These are phyloP conservation scores for Andrena hattorfiana DNA, from an alignment of 2,888 invertebrate species.

Conservation along the genomic window DNA sequence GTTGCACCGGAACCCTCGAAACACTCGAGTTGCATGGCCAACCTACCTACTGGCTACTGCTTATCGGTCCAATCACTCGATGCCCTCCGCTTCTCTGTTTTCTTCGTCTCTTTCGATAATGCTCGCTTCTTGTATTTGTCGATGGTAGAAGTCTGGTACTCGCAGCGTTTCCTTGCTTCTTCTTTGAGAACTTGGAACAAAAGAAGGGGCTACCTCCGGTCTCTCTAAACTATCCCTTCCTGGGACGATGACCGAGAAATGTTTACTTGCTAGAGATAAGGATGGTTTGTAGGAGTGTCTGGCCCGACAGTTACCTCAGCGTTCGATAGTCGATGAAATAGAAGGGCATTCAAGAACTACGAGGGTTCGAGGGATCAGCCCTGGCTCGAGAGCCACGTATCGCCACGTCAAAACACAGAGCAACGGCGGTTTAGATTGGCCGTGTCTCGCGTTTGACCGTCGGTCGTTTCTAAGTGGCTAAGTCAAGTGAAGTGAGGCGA, in stretches of 20 bases:
- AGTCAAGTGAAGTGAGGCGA: conserved; percentile 79
- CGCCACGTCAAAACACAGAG: not conserved
- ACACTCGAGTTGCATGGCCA: conserved; percentile 66
- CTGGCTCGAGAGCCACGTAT: conserved; percentile 7
- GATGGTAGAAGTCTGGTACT: too few relatives aligned
- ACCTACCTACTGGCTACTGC: conserved; percentile 57
- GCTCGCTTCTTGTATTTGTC: too few relatives aligned
- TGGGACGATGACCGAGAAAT: too few relatives aligned
- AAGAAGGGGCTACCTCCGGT: too few relatives aligned
- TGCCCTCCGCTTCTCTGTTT: conserved; percentile 21
- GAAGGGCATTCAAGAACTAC: not conserved
- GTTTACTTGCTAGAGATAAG: too few relatives aligned
- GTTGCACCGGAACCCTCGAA: conserved; percentile 82
- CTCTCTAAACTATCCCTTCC: too few relatives aligned
- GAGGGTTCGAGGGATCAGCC: not conserved
- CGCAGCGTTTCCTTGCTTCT: too few relatives aligned
- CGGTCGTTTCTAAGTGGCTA: conserved; percentile 74
- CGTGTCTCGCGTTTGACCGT: conserved; percentile 2
- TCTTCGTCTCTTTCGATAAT: not conserved
- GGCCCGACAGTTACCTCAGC: too few relatives aligned
- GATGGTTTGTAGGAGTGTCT: too few relatives aligned
- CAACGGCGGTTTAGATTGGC: conserved; percentile 20
- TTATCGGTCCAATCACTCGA: conserved; percentile 31
- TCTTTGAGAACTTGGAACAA: too few relatives aligned
- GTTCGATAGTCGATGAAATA: not conserved